Conservation (phyloP, 2,797 vertebrate species). For the Tiaroga cobitis region DNA sequence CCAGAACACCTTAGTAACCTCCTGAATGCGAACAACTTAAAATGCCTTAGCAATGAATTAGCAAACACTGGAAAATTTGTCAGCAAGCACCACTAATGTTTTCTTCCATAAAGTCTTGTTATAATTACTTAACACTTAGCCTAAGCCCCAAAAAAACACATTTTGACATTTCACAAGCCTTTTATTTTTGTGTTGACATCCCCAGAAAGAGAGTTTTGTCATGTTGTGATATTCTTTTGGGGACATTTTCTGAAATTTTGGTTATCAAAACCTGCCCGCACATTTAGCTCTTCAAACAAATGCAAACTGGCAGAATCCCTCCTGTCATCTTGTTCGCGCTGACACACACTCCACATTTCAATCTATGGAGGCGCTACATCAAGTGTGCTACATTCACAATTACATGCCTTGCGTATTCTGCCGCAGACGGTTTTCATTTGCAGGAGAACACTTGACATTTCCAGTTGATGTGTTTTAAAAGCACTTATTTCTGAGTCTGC, state of each 20-base stretch:
- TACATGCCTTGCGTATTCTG: conserved; percentile 17
- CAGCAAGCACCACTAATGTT: background rate
- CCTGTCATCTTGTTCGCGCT: conserved; percentile 3
- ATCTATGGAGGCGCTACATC: conserved; percentile 18
- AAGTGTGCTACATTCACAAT: conserved; percentile 48
- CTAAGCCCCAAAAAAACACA: background rate
- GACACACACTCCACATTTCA: conserved; percentile 13
- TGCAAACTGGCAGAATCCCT: conserved; percentile 29
- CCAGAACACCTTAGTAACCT: background rate
- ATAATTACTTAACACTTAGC: background rate
- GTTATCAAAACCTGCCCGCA: background rate
- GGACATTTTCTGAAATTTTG: background rate
- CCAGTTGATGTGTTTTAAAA: conserved; percentile 44
- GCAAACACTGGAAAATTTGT: background rate
- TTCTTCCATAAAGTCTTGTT: background rate
- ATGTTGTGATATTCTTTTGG: conserved; percentile 9
- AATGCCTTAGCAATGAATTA: background rate
- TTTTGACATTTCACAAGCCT: background rate
- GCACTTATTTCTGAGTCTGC: conserved; percentile 36
- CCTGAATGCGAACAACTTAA: background rate
- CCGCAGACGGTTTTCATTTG: conserved; percentile 48
- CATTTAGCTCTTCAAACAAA: conserved; percentile 13
- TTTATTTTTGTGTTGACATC: background rate
- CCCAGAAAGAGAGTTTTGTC: conserved; percentile 5
- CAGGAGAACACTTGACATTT: conserved; percentile 59